A percentile compares a stretch with the other conserved stretches of the same genome.
These are phyloP conservation scores for Caenorhabditis latens DNA, from an alignment of 1,140 invertebrate genomes.

Conservation along the genomic window DNA sequence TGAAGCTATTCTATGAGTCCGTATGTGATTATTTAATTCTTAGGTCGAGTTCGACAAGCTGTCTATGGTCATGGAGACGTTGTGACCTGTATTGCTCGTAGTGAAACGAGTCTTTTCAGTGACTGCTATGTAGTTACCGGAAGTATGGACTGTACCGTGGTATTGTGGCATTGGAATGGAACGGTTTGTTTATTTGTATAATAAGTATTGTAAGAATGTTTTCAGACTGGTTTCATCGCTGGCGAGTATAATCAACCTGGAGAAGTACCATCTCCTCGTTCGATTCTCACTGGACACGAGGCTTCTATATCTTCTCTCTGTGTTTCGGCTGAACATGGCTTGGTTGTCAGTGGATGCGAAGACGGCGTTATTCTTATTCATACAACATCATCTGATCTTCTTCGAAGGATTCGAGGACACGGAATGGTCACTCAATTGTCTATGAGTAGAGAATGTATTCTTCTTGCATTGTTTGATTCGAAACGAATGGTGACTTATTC, in stretches of 20 bases:
- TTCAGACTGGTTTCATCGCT: constrained; percentile 92
- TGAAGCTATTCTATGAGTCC: neutral
- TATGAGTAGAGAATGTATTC: constrained; percentile 93
- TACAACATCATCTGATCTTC: constrained; percentile 96
- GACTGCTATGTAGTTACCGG: constrained; percentile 98
- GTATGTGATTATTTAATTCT: constrained; percentile 66
- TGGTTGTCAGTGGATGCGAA: constrained; percentile 90
- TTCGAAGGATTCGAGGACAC: constrained; percentile 80
- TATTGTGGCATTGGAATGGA: constrained; percentile 96
- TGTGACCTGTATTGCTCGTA: constrained; percentile 94
- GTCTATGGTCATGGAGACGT: constrained; percentile 98
- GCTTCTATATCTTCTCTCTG: constrained; percentile 92
- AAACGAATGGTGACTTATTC: constrained; percentile 82
- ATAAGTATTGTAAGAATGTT: constrained; percentile 75
- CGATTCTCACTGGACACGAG: constrained; percentile 96
- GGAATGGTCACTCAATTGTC: constrained; percentile 85
- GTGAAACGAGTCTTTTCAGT: constrained; percentile 95
- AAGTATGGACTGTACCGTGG: constrained; percentile 94
- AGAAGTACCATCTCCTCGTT: constrained; percentile 90
- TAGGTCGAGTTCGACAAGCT: constrained; percentile 90
- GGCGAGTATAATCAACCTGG: constrained; percentile 84
- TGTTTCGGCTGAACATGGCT: constrained; percentile 94
- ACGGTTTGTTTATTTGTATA: constrained; percentile 25
- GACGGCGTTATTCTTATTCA: constrained; percentile 96
- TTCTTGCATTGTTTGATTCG: constrained; percentile 89